Conservation (phyloP, 2,888 invertebrate genomes). For the Polia nebulosa region DNA sequence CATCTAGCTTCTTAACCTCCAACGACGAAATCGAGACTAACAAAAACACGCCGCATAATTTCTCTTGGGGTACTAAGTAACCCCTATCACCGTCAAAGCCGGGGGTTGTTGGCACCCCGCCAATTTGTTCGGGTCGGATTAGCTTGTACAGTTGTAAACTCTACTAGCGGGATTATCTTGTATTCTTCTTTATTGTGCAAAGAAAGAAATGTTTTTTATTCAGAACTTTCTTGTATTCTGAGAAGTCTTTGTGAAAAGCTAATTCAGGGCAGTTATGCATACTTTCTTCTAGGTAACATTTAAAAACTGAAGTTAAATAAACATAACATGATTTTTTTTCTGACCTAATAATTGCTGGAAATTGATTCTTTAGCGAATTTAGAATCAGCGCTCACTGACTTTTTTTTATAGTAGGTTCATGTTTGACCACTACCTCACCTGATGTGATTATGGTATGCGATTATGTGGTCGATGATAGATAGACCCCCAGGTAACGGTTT, state of each 20-base stretch:
- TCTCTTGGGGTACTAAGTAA: slow-evolving; percentile 38
- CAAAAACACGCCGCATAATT: slow-evolving; percentile 36
- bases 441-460: too few species aligned
- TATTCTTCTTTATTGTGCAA: slow-evolving; percentile 43
- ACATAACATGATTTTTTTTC: too few species aligned
- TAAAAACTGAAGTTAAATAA: background rate
- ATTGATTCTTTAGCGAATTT: background rate
- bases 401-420: too few species aligned
- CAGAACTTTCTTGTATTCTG: slow-evolving; percentile 17
- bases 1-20: slow-evolving; percentile 5
- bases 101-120: slow-evolving; percentile 53
- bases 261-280: too few species aligned
- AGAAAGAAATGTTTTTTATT: slow-evolving; percentile 22
- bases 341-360: background rate
- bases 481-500: too few species aligned
- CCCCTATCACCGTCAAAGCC: slow-evolving; percentile 45
- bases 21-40: slow-evolving; percentile 6
- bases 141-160: slow-evolving; percentile 48
- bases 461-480: too few species aligned
- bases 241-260: background rate
- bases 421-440: too few species aligned
- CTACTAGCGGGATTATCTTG: slow-evolving; percentile 50
- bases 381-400: too few species aligned
- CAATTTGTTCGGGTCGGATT: slow-evolving; percentile 54
- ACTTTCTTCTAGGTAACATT: background rate